A percentile compares a stretch with the other conserved stretches of the same genome.
phyloP scores from a whole-genome alignment of 2,113 vertebrate genomes.

The Etheostoma spectabile region DNA sequence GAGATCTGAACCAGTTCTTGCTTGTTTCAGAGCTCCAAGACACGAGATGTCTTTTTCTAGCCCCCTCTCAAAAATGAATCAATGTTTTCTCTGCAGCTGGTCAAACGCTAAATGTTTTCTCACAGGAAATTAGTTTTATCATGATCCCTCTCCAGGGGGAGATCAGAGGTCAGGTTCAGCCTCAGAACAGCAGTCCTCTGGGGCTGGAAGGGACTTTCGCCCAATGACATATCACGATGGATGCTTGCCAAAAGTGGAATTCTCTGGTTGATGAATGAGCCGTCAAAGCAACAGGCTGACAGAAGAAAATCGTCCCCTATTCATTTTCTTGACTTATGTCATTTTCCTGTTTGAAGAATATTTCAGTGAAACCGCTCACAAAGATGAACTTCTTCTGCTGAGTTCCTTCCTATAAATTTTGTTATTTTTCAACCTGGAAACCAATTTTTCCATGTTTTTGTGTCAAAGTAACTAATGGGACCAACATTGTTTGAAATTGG shows the following conservation, averaged over 20 bases:
- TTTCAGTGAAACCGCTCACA: background rate
- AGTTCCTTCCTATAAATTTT: background rate
- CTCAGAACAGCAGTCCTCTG: background rate
- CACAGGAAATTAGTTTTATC: background rate
- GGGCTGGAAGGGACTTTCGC: background rate
- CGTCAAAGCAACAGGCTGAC: background rate
- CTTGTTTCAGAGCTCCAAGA: background rate
- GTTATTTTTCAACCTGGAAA: no score
- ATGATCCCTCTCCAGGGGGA: background rate
- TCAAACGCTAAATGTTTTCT: background rate
- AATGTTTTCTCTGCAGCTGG: background rate
- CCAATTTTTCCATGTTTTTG: no score
- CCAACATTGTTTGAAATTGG: no score
- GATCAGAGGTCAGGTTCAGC: conserved; percentile 22
- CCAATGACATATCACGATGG: background rate
- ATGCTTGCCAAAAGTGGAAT: background rate
- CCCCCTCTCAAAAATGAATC: background rate
- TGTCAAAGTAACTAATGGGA: no score
- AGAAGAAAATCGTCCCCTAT: background rate
- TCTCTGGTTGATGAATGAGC: background rate
- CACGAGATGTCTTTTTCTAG: background rate
- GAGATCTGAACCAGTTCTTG: conserved; percentile 21
- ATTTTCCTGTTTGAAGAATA: background rate
- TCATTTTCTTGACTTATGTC: background rate
- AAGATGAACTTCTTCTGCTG: background rate